Percentiles rank a stretch among this genome's conserved stretches.
Evolutionary conservation across 2,888 invertebrate genomes (phyloP).

Genomic region (Polydrusus tereticollis): DNA sequence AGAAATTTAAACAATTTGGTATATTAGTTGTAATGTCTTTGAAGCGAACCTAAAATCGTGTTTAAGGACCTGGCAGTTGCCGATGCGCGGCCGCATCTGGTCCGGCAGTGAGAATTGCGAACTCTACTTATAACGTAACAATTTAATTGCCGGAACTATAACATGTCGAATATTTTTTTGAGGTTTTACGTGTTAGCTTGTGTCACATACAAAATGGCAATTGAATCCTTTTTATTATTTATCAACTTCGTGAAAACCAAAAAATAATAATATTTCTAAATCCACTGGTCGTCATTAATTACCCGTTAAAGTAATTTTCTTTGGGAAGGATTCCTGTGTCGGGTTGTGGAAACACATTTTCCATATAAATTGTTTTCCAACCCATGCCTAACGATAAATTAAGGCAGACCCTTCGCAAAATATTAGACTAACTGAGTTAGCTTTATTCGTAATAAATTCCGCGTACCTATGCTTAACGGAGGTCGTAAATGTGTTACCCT

Average conservation of each 20-base stretch:
- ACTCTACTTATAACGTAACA: no score
- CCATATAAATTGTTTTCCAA: slow-evolving; percentile 3
- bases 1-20: no score
- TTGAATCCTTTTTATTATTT: no score
- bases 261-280: background rate
- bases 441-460: slow-evolving; percentile 4
- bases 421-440: background rate
- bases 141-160: no score
- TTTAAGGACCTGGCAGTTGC: no score
- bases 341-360: background rate
- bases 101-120: no score
- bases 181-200: no score
- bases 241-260: background rate
- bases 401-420: background rate
- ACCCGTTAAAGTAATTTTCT: background rate
- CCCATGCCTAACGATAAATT: slow-evolving; percentile 6
- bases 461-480: background rate
- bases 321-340: background rate
- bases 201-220: no score
- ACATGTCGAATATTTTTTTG: no score
- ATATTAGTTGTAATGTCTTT: no score
- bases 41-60: no score
- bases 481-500: background rate
- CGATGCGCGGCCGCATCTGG: no score
- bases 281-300: background rate